Evolutionary conservation across 2,797 vertebrate species (phyloP).

Genomic region (Pangasius sanitwongsei): DNA sequence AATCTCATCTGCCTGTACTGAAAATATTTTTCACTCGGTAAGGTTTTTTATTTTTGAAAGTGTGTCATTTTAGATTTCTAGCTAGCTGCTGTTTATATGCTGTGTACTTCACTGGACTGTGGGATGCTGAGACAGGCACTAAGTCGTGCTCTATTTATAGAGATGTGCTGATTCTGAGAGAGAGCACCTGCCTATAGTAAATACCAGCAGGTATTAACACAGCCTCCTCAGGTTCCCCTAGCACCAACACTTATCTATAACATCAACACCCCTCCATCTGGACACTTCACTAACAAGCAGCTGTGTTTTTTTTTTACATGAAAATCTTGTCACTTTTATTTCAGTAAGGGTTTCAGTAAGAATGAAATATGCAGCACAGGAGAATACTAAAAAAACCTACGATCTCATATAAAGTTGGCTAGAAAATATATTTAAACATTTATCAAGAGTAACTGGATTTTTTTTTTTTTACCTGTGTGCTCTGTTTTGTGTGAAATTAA

Average conservation of each 20-base stretch:
- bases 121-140: conserved; percentile 45
- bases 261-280: conserved; percentile 37
- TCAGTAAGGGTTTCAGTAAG: background rate
- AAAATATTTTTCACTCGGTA: background rate
- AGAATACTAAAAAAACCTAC: background rate
- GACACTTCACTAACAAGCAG: conserved; percentile 30
- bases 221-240: conserved; percentile 49
- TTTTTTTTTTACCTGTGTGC: background rate
- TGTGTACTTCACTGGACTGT: conserved; percentile 16
- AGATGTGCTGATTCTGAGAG: conserved; percentile 38
- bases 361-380: background rate
- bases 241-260: conserved; percentile 35
- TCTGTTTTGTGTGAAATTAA: background rate
- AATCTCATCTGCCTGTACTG: background rate
- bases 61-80: background rate
- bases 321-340: background rate
- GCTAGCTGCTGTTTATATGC: conserved; percentile 2
- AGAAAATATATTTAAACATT: background rate
- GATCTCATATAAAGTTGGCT: background rate
- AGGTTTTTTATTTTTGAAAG: background rate
- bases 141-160: conserved; percentile 53
- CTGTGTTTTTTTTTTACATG: background rate
- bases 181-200: conserved; percentile 54
- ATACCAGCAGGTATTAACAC: conserved; percentile 49
- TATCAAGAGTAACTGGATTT: background rate